Percentiles rank a stretch among this genome's conserved stretches.
These are phyloP conservation scores for Forbesichthys papilliferus DNA, from an alignment of 2,113 vertebrate species.

Conservation along the genomic window DNA sequence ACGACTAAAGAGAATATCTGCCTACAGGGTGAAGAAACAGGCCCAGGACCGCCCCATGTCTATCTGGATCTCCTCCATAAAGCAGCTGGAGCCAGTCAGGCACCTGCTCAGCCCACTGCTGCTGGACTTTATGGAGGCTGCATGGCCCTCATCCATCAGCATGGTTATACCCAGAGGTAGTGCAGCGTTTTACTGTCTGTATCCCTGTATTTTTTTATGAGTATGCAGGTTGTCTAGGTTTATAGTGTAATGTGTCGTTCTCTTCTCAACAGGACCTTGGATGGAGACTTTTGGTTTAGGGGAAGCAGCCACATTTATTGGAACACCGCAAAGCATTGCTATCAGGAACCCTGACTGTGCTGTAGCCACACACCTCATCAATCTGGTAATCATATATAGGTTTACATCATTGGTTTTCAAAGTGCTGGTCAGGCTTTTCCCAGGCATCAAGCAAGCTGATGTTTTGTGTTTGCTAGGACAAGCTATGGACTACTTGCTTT, in stretches of 20 bases:
- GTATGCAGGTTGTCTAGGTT: not conserved
- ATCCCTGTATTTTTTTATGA: not conserved
- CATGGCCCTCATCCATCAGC: slow-evolving; percentile 91
- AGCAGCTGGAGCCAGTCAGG: slow-evolving; percentile 83
- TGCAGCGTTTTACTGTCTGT: not conserved
- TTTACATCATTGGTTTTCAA: too few species aligned
- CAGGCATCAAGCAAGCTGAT: too few species aligned
- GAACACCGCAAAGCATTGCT: slow-evolving; percentile 85
- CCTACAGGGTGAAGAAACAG: slow-evolving; percentile 83
- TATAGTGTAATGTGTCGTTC: not conserved
- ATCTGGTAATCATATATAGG: slow-evolving; percentile 69
- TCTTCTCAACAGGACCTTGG: slow-evolving; percentile 79
- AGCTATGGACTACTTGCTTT: too few species aligned
- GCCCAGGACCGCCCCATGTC: slow-evolving; percentile 90
- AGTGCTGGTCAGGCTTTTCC: too few species aligned
- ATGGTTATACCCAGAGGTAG: slow-evolving; percentile 87
- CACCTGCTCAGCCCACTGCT: slow-evolving; percentile 83
- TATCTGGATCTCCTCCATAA: slow-evolving; percentile 86
- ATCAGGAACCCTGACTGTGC: slow-evolving; percentile 87
- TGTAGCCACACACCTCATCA: slow-evolving; percentile 86
- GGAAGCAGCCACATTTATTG: slow-evolving; percentile 84
- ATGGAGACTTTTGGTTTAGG: slow-evolving; percentile 85
- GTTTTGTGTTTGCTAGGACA: too few species aligned
- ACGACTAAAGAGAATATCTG: slow-evolving; percentile 2
- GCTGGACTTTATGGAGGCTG: slow-evolving; percentile 88